phyloP scores from a whole-genome alignment of 1,140 invertebrate species.

The Drosophila watanabei region DNA sequence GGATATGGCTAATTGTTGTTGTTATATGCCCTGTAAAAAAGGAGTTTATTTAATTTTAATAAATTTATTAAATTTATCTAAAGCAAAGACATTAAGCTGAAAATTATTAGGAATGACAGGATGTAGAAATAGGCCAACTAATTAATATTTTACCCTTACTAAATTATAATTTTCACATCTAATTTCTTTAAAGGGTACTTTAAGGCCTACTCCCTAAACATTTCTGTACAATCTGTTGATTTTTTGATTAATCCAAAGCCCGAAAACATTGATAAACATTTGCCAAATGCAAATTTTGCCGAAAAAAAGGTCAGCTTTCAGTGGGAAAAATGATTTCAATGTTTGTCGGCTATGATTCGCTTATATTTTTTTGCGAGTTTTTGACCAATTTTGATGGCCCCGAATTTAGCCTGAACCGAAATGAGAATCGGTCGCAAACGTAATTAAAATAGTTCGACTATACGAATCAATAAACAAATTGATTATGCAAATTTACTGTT shows the following conservation, averaged over 20 bases:
- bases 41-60: neutral
- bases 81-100: neutral
- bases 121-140: too few species aligned
- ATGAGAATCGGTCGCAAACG: slow-evolving; percentile 42
- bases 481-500: slow-evolving; percentile 81
- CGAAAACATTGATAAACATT: slow-evolving; percentile 52
- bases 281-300: slow-evolving; percentile 43
- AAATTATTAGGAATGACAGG: neutral
- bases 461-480: slow-evolving; percentile 82
- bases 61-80: neutral
- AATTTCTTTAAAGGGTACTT: neutral
- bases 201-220: neutral
- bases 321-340: slow-evolving; percentile 39
- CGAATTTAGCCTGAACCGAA: neutral
- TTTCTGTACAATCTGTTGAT: slow-evolving; percentile 4
- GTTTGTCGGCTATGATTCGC: slow-evolving; percentile 19
- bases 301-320: slow-evolving; percentile 30
- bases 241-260: slow-evolving; percentile 58
- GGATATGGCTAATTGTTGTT: slow-evolving; percentile 47
- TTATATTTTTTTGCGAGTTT: slow-evolving; percentile 8
- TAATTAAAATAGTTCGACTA: slow-evolving; percentile 78
- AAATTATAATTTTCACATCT: neutral
- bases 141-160: neutral
- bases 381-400: slow-evolving; percentile 12
- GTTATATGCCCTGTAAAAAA: slow-evolving; percentile 14